These are phyloP conservation scores for Phytoseiulus persimilis DNA, from an alignment of 2,888 invertebrate species.

Conservation along the genomic window DNA sequence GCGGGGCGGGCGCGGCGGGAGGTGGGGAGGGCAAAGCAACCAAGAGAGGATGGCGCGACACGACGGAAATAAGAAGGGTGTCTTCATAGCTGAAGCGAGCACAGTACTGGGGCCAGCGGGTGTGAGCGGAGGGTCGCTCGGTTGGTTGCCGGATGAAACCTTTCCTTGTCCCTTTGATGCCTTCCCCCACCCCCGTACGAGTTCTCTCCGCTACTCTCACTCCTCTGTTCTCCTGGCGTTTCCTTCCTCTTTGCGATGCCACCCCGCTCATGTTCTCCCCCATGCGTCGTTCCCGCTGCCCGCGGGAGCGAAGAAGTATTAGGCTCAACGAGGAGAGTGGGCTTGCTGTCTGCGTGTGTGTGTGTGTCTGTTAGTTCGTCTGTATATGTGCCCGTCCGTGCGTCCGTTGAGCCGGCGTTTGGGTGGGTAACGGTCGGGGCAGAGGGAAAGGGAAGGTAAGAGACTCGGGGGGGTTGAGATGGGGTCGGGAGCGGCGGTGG, in stretches of 20 bases:
- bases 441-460: conserved; percentile 18
- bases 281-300: not conserved
- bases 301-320: not conserved
- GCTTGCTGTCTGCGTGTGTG: not conserved
- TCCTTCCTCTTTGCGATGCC: not conserved
- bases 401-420: not conserved
- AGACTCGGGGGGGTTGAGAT: not conserved
- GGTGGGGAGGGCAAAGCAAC: not conserved
- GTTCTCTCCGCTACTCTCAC: not conserved
- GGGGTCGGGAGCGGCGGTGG: conserved; percentile 15
- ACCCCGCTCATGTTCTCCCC: not conserved
- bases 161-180: not conserved
- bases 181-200: not conserved
- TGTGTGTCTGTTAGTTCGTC: not conserved
- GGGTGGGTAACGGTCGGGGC: not conserved
- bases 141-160: not conserved
- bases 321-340: not conserved
- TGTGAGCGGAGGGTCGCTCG: conserved; percentile 1
- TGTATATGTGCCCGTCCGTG: not conserved
- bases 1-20: conserved; percentile 8
- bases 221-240: not conserved
- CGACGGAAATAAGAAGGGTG: not conserved
- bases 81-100: conserved; percentile 6
- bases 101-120: conserved; percentile 6
- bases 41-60: not conserved